A percentile compares a stretch with the other conserved stretches of the same genome.
These are phyloP conservation scores for Erebia ligea DNA, from an alignment of 2,888 invertebrate genomes.

Conservation along the genomic window DNA sequence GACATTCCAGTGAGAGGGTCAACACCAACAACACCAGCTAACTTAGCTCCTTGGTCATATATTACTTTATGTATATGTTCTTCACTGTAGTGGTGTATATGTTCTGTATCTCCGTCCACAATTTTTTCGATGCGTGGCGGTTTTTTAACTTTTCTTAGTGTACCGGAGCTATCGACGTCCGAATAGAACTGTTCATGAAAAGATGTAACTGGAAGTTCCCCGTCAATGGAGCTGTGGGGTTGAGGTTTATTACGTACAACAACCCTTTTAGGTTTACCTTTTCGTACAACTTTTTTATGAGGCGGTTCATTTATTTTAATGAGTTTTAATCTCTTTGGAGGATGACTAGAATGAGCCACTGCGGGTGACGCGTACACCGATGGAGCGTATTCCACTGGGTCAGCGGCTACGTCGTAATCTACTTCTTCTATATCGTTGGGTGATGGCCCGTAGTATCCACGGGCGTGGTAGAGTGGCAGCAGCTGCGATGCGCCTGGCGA, in stretches of 20 bases:
- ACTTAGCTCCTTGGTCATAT: conserved; percentile 61
- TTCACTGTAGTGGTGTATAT: conserved; percentile 79
- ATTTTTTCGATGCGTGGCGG: conserved; percentile 80
- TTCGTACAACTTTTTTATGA: conserved; percentile 64
- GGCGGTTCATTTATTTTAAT: conserved; percentile 66
- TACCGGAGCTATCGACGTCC: conserved; percentile 72
- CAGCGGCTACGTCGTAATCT: conserved; percentile 65
- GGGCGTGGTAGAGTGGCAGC: conserved; percentile 72
- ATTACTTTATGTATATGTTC: conserved; percentile 78
- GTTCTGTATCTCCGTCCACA: conserved; percentile 79
- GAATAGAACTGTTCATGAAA: conserved; percentile 80
- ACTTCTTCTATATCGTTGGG: conserved; percentile 66
- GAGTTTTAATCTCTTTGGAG: conserved; percentile 69
- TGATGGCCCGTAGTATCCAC: conserved; percentile 76
- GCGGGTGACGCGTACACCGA: conserved; percentile 55
- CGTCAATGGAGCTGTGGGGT: conserved; percentile 49
- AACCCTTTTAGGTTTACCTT: conserved; percentile 68
- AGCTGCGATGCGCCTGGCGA: conserved; percentile 65
- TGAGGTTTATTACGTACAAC: conserved; percentile 55
- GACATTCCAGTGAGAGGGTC: conserved; percentile 62
- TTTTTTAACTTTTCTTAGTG: conserved; percentile 72
- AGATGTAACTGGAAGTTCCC: conserved; percentile 69
- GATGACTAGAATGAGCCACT: conserved; percentile 48
- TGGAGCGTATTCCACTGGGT: conserved; percentile 58
- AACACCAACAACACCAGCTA: conserved; percentile 52